phyloP scores from a whole-genome alignment of 2,113 vertebrate genomes.

The Oncorhynchus keta region DNA sequence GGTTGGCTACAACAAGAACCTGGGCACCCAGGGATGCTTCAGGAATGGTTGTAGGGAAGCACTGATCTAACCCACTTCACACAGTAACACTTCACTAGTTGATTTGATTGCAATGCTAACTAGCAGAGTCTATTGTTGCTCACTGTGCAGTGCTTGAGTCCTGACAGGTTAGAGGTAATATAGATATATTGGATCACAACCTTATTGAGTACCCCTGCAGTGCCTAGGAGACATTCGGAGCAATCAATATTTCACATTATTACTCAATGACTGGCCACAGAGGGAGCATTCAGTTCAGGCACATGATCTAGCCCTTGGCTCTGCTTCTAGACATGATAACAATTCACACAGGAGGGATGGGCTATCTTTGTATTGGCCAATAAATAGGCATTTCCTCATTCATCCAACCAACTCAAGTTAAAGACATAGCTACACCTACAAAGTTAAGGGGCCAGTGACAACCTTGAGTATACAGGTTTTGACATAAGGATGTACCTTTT shows the following conservation, averaged over 20 bases:
- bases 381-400: too few species aligned
- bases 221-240: slow-evolving; percentile 45
- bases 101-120: too few species aligned
- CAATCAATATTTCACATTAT: slow-evolving; percentile 56
- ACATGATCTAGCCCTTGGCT: slow-evolving; percentile 37
- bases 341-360: slow-evolving; percentile 33
- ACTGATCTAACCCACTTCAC: too few species aligned
- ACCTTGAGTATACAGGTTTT: not conserved
- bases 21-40: too few species aligned
- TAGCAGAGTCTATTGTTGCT: too few species aligned
- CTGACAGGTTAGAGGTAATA: not conserved
- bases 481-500: slow-evolving; percentile 81
- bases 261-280: slow-evolving; percentile 44
- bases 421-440: too few species aligned
- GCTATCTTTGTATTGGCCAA: slow-evolving; percentile 20
- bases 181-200: not conserved
- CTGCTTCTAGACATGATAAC: slow-evolving; percentile 35
- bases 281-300: slow-evolving; percentile 39
- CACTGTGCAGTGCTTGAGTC: too few species aligned
- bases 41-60: too few species aligned
- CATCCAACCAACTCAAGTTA: not conserved
- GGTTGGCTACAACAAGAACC: too few species aligned
- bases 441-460: not conserved
- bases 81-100: too few species aligned
- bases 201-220: slow-evolving; percentile 51